phyloP scores from a whole-genome alignment of 2,888 invertebrate species.

The Aporophyla lueneburgensis region DNA sequence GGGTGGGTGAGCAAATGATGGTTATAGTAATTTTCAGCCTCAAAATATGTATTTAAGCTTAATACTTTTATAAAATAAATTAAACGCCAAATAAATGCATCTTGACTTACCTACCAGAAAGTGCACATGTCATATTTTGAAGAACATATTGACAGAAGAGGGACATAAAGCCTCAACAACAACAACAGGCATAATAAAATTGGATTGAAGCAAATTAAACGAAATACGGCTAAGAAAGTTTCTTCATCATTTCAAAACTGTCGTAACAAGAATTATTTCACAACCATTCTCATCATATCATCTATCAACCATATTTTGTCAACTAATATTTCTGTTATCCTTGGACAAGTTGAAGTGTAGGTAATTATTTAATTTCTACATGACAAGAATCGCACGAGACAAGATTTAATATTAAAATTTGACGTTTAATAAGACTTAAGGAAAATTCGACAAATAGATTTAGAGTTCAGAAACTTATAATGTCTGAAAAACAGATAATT shows the following conservation, averaged over 20 bases:
- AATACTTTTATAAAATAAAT: conserved; percentile 22
- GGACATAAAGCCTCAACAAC: background rate
- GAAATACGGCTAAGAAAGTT: conserved; percentile 43
- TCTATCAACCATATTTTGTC: conserved; percentile 72
- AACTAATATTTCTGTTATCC: conserved; percentile 57
- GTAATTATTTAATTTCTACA: background rate
- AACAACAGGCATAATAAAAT: background rate
- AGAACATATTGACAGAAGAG: background rate
- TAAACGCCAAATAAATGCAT: conserved; percentile 35
- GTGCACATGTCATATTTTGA: background rate
- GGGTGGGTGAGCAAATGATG: conserved; percentile 19
- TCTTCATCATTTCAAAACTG: conserved; percentile 69
- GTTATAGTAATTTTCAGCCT: conserved; percentile 19
- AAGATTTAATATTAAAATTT: background rate
- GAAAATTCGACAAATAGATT: background rate
- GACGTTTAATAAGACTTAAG: background rate
- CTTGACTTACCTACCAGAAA: conserved; percentile 18
- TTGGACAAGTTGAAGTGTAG: conserved; percentile 27
- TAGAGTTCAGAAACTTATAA: background rate
- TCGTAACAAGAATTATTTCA: conserved; percentile 84
- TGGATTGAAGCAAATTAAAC: conserved; percentile 9
- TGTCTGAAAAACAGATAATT: background rate
- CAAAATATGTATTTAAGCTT: conserved; percentile 31
- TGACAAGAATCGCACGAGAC: background rate
- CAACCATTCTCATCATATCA: conserved; percentile 81